Conservation (phyloP, 2,797 vertebrate species). For the Sparus aurata region DNA sequence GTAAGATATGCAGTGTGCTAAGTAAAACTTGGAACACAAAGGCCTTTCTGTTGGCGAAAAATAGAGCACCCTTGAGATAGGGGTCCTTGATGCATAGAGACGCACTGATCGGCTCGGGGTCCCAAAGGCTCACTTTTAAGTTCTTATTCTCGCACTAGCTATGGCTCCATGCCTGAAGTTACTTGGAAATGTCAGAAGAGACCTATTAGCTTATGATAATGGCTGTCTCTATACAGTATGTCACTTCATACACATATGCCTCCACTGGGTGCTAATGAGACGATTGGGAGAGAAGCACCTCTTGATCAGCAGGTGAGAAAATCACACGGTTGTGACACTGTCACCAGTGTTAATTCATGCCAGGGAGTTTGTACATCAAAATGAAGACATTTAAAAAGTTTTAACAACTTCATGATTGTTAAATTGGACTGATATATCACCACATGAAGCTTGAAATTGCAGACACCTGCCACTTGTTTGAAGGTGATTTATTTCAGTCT, state of each 20-base stretch:
- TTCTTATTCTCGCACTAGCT: constrained; percentile 64
- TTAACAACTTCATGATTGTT: constrained; percentile 25
- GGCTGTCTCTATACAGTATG: constrained; percentile 70
- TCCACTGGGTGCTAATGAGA: constrained; percentile 78
- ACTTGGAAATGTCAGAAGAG: constrained; percentile 75
- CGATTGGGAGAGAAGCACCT: constrained; percentile 63
- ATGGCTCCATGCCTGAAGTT: constrained; percentile 71
- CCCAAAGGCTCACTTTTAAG: constrained; percentile 75
- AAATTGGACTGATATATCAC: constrained; percentile 29
- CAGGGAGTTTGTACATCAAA: constrained; percentile 6
- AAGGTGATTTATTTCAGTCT: constrained; percentile 52
- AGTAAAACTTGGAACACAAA: constrained; percentile 70
- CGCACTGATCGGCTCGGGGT: constrained; percentile 63
- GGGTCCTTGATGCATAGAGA: constrained; percentile 70
- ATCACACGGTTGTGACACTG: constrained; percentile 48
- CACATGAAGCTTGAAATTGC: constrained; percentile 8
- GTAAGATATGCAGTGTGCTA: constrained; percentile 61
- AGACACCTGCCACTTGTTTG: constrained; percentile 35
- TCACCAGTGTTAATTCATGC: constrained; percentile 45
- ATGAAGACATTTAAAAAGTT: constrained; percentile 32
- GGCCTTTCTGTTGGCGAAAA: constrained; percentile 68
- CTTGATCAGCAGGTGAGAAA: constrained; percentile 76
- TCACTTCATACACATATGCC: constrained; percentile 69
- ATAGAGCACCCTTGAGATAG: constrained; percentile 73
- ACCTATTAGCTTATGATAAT: constrained; percentile 83